Conservation (phyloP, 1,140 invertebrate genomes). For the Saxidomus purpurata region DNA sequence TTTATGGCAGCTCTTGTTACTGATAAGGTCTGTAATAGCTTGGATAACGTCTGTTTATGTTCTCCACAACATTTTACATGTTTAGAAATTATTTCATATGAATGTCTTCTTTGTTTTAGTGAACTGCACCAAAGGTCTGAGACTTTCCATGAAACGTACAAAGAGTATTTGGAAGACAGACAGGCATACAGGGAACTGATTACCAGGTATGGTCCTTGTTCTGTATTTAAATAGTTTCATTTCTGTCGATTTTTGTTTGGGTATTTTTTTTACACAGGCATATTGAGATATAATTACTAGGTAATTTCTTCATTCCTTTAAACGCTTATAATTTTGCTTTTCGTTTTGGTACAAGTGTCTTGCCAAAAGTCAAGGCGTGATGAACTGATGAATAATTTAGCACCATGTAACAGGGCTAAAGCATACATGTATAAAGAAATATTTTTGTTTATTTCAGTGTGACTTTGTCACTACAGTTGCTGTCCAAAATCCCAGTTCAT, state of each 20-base stretch:
- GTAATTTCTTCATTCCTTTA: background rate
- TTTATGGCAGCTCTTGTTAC: no score
- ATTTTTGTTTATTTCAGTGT: slow-evolving; percentile 89
- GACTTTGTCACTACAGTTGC: slow-evolving; percentile 90
- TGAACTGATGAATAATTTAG: no score
- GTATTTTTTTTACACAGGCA: background rate
- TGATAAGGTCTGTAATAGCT: no score
- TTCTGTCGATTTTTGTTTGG: background rate
- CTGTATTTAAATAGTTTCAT: background rate
- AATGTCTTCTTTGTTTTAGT: slow-evolving; percentile 68
- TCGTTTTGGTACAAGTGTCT: no score
- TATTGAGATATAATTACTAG: background rate
- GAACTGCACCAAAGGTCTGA: slow-evolving; percentile 92
- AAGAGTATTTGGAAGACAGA: slow-evolving; percentile 91
- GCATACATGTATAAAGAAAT: no score
- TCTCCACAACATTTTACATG: no score
- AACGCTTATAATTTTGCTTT: no score
- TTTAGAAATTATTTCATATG: no score
- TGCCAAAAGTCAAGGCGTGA: no score
- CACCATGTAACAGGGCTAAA: no score
- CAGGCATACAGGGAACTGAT: slow-evolving; percentile 86
- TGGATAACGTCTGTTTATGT: no score
- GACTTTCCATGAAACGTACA: slow-evolving; percentile 91
- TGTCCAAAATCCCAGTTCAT: slow-evolving; percentile 91
- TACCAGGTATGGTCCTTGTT: background rate